A percentile compares a stretch with the other conserved stretches of the same genome.
phyloP scores from a whole-genome alignment of 2,888 invertebrate species.

The Eristalis tenax region DNA sequence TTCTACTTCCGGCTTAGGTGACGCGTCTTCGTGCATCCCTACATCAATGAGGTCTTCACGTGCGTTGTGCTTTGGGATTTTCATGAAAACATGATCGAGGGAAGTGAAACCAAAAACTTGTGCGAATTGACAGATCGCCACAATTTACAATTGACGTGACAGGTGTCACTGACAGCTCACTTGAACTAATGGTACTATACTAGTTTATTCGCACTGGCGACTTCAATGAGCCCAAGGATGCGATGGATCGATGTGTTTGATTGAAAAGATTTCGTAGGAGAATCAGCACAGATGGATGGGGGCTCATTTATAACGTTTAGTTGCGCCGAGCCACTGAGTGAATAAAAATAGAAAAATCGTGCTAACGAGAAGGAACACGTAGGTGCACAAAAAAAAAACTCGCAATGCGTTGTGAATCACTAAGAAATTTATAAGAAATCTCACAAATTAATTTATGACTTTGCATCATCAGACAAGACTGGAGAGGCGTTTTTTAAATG shows the following conservation, averaged over 20 bases:
- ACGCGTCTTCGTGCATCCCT: neutral
- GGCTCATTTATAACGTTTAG: neutral
- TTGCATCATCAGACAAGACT: neutral
- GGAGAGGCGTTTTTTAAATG: too few species aligned
- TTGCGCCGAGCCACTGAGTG: neutral
- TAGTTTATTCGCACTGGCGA: neutral
- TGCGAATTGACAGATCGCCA: constrained; percentile 2
- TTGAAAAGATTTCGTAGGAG: neutral
- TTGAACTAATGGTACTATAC: constrained; percentile 18
- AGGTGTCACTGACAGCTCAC: constrained; percentile 2
- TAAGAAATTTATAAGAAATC: neutral
- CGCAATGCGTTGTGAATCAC: neutral
- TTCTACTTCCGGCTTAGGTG: neutral
- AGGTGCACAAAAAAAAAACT: neutral
- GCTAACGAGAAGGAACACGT: neutral
- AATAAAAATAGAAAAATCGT: constrained; percentile 10
- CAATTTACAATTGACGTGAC: neutral
- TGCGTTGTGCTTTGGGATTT: neutral
- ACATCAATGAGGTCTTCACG: neutral
- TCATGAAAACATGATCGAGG: constrained; percentile 4
- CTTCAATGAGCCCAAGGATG: constrained; percentile 28
- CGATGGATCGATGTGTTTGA: neutral
- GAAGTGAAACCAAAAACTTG: neutral
- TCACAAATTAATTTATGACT: neutral
- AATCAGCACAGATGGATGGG: neutral